Percentiles rank a stretch among this genome's conserved stretches.
These are phyloP conservation scores for Limnothrissa miodon DNA, from an alignment of 2,113 vertebrate genomes.

Conservation along the genomic window DNA sequence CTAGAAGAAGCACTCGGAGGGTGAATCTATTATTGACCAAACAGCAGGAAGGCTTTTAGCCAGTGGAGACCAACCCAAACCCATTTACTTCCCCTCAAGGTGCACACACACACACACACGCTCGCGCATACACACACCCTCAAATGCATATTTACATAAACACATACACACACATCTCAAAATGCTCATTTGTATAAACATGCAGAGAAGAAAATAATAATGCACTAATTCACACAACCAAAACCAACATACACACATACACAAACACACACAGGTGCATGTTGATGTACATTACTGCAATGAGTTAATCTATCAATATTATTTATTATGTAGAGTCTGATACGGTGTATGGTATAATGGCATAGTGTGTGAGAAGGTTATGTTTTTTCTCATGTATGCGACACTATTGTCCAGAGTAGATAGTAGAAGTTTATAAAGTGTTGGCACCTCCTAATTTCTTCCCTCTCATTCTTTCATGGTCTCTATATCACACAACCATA, in stretches of 20 bases:
- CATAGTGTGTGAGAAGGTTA: background rate
- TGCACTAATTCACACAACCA: background rate
- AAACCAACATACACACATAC: background rate
- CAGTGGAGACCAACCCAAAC: conserved; percentile 27
- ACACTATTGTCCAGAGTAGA: background rate
- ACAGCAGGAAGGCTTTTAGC: conserved; percentile 50
- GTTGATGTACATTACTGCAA: background rate
- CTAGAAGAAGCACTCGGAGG: conserved; percentile 39
- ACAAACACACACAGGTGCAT: background rate
- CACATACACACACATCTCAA: background rate
- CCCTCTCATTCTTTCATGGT: no score
- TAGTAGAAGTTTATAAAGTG: no score
- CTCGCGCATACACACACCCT: background rate
- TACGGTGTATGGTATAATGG: no score
- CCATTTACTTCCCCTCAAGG: conserved; percentile 17
- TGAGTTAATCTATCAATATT: background rate
- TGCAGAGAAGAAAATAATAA: background rate
- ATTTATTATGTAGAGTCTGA: no score
- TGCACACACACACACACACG: background rate
- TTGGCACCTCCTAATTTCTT: no score
- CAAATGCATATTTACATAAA: background rate
- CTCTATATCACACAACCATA: no score
- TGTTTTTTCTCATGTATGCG: background rate
- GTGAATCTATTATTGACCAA: conserved; percentile 53
- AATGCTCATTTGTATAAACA: background rate